A percentile compares a stretch with the other conserved stretches of the same genome.
phyloP scores from a whole-genome alignment of 2,888 invertebrate genomes.

The Nomada fucata region DNA sequence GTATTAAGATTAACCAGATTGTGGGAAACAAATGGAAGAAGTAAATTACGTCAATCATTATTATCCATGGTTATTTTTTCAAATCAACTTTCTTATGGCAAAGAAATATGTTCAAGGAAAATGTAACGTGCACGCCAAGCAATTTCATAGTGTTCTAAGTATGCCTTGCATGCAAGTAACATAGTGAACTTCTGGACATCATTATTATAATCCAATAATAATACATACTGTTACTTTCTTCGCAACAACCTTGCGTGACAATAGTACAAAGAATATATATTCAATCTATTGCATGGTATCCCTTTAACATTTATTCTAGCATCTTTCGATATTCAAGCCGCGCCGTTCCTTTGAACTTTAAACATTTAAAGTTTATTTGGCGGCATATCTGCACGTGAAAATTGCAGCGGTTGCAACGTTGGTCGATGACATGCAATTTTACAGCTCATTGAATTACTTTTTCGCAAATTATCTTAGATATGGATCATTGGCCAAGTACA shows the following conservation, averaged over 20 bases:
- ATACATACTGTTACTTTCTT: too few species aligned
- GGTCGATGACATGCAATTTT: conserved; percentile 19
- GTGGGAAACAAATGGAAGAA: neutral
- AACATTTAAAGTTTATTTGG: conserved; percentile 11
- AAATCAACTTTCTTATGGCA: too few species aligned
- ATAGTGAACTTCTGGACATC: too few species aligned
- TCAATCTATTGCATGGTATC: neutral
- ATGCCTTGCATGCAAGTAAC: too few species aligned
- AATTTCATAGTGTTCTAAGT: too few species aligned
- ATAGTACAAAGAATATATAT: too few species aligned
- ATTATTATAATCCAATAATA: too few species aligned
- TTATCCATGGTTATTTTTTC: too few species aligned
- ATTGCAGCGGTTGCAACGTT: conserved; percentile 6
- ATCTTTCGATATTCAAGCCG: too few species aligned
- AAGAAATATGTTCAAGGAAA: too few species aligned
- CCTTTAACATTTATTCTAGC: neutral
- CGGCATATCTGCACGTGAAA: neutral
- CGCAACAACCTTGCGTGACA: too few species aligned
- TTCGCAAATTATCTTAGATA: conserved; percentile 4
- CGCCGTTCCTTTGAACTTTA: conserved; percentile 6
- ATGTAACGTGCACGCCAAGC: too few species aligned
- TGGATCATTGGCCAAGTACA: neutral
- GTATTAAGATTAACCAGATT: neutral
- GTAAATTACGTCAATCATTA: neutral
- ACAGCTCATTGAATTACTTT: conserved; percentile 5